Evolutionary conservation across 2,113 vertebrate genomes (phyloP).

Genomic region (Gobius niger): DNA sequence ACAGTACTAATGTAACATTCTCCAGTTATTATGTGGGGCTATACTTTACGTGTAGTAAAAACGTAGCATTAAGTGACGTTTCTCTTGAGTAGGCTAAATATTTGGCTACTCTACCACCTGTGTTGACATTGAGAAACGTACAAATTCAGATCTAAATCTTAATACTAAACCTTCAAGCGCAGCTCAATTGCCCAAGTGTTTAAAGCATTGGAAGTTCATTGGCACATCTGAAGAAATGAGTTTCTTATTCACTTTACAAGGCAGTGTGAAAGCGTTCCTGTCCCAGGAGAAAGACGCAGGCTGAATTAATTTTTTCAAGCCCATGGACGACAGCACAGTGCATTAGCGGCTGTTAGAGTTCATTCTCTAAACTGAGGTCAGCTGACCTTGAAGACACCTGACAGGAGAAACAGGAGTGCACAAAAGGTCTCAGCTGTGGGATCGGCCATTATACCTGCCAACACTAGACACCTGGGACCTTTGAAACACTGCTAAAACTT

Average conservation of each 20-base stretch:
- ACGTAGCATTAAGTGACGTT: too few relatives aligned
- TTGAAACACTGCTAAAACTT: not conserved
- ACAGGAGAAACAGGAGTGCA: constrained; percentile 19
- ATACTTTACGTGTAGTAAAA: too few relatives aligned
- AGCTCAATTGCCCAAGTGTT: not conserved
- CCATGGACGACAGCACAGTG: constrained; percentile 53
- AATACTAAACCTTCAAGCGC: too few relatives aligned
- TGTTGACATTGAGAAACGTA: too few relatives aligned
- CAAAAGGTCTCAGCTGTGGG: constrained; percentile 31
- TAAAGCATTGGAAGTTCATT: constrained; percentile 10
- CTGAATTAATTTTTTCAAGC: constrained; percentile 37
- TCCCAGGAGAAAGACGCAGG: constrained; percentile 27
- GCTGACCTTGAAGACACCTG: constrained; percentile 11
- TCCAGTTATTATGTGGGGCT: too few relatives aligned
- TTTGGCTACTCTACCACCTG: too few relatives aligned
- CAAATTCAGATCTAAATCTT: too few relatives aligned
- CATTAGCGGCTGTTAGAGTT: constrained; percentile 54
- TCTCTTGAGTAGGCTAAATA: too few relatives aligned
- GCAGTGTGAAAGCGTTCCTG: constrained; percentile 46
- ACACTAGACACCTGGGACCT: constrained; percentile 7
- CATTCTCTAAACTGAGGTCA: constrained; percentile 38
- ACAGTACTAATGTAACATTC: too few relatives aligned
- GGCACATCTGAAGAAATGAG: not conserved
- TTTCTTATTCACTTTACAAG: constrained; percentile 34
- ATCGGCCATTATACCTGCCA: too few relatives aligned